A percentile compares a stretch with the other conserved stretches of the same genome.
phyloP scores from a whole-genome alignment of 2,113 vertebrate species.

The Lethenteron camtschaticum region DNA sequence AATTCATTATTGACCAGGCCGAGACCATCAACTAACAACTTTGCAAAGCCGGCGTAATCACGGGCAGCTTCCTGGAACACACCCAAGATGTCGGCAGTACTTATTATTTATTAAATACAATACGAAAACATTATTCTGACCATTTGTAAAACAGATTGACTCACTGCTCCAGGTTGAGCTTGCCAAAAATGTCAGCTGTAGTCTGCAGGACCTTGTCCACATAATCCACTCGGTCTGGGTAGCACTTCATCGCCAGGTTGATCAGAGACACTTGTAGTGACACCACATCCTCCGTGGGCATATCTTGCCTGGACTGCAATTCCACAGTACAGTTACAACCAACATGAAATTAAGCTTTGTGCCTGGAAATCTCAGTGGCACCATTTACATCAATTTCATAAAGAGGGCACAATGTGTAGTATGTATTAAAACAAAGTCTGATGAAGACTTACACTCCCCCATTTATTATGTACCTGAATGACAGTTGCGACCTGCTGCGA shows the following conservation, averaged over 20 bases:
- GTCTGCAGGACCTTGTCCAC: slow-evolving; percentile 93
- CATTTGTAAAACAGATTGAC: slow-evolving; percentile 15
- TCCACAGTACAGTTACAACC: slow-evolving; percentile 3
- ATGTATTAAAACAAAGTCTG: too few species aligned
- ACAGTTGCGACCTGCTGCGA: slow-evolving; percentile 96
- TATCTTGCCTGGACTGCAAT: slow-evolving; percentile 78
- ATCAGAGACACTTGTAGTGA: slow-evolving; percentile 96
- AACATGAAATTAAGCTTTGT: neutral
- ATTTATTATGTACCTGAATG: slow-evolving; percentile 41
- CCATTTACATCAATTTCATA: neutral
- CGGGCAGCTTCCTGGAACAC: neutral
- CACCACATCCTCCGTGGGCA: slow-evolving; percentile 93
- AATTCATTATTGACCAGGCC: neutral
- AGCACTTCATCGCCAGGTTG: slow-evolving; percentile 95
- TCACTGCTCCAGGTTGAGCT: slow-evolving; percentile 93
- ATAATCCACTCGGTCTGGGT: slow-evolving; percentile 92
- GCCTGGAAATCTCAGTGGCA: neutral
- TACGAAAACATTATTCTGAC: neutral
- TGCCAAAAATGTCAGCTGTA: slow-evolving; percentile 94
- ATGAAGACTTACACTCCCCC: too few species aligned
- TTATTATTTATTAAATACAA: neutral
- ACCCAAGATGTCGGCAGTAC: neutral
- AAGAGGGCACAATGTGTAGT: neutral
- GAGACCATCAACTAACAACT: too few species aligned
- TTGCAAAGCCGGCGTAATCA: neutral